Evolutionary conservation across 2,113 vertebrate genomes (phyloP).

Genomic region (Cervus canadensis): DNA sequence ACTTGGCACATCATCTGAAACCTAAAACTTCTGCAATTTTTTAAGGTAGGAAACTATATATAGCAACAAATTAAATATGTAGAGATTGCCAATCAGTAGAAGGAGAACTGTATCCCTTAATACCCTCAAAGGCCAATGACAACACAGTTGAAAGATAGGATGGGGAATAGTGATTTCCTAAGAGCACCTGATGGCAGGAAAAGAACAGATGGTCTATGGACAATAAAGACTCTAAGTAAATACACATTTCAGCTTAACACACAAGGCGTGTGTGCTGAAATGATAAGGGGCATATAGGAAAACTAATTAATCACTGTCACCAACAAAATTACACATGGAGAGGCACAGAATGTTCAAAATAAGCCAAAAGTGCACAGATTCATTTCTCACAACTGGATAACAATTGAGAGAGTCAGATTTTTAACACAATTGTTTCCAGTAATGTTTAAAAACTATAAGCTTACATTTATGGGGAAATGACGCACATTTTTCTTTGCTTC

Average conservation of each 20-base stretch:
- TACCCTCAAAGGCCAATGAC: not conserved
- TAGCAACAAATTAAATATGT: not conserved
- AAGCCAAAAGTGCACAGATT: not conserved
- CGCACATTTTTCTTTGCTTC: not conserved
- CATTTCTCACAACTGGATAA: not conserved
- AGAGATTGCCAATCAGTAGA: not conserved
- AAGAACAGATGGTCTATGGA: not conserved
- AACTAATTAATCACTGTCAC: not conserved
- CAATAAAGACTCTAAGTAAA: not conserved
- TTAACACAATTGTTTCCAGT: accelerated
- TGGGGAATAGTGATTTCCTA: not conserved
- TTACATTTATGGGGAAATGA: not conserved
- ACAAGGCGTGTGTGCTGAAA: not conserved
- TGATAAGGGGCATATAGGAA: constrained; percentile 13
- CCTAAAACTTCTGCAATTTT: not conserved
- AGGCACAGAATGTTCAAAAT: not conserved
- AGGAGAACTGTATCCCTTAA: not conserved
- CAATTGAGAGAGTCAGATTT: not conserved
- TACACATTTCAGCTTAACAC: not conserved
- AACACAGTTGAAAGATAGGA: not conserved
- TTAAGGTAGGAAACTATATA: not conserved
- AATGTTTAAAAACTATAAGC: not conserved
- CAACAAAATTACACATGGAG: not conserved
- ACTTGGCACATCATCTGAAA: not conserved
- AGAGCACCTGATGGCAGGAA: not conserved